Percentiles rank a stretch among this genome's conserved stretches.
Conservation (phyloP, 2,797 vertebrate genomes). For the Cephalopachus bancanus region DNA sequence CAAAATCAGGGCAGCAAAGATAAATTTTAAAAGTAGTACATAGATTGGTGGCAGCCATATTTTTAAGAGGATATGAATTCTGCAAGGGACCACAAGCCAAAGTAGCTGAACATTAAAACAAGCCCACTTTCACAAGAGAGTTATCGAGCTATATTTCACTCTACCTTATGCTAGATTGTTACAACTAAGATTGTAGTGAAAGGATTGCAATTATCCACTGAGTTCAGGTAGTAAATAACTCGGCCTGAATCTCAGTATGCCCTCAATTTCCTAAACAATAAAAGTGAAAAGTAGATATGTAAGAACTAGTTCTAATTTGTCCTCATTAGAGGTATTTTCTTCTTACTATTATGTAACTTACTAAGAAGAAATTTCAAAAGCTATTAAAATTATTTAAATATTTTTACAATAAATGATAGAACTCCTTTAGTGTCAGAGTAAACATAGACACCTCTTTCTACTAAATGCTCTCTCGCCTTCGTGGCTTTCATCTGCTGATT, state of each 20-base stretch:
- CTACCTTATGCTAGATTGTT: not conserved
- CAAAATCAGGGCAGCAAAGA: slow-evolving; percentile 14
- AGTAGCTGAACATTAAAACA: not conserved
- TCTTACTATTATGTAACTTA: not conserved
- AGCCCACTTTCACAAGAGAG: not conserved
- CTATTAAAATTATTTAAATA: slow-evolving; percentile 60
- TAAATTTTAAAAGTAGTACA: slow-evolving; percentile 5
- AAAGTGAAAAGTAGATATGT: not conserved
- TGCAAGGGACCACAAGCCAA: not conserved
- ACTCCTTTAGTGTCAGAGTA: not conserved
- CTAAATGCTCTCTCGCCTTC: slow-evolving; percentile 32
- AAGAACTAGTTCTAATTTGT: slow-evolving; percentile 43
- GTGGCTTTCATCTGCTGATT: slow-evolving; percentile 52
- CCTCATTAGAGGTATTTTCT: slow-evolving; percentile 22
- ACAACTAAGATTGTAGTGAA: slow-evolving; percentile 9
- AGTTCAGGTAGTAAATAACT: slow-evolving; percentile 35
- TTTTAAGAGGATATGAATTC: slow-evolving; percentile 15
- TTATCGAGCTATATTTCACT: not conserved
- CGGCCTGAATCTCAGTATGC: not conserved
- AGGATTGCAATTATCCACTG: not conserved
- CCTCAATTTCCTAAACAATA: slow-evolving; percentile 45
- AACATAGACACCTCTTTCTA: not conserved
- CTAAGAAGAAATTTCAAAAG: slow-evolving; percentile 32
- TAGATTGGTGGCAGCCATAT: not conserved
- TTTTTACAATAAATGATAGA: slow-evolving; percentile 54